Base-by-base conservation (phyloP, 1,140 invertebrate species). In the Armadillidium nasatum region DNA sequence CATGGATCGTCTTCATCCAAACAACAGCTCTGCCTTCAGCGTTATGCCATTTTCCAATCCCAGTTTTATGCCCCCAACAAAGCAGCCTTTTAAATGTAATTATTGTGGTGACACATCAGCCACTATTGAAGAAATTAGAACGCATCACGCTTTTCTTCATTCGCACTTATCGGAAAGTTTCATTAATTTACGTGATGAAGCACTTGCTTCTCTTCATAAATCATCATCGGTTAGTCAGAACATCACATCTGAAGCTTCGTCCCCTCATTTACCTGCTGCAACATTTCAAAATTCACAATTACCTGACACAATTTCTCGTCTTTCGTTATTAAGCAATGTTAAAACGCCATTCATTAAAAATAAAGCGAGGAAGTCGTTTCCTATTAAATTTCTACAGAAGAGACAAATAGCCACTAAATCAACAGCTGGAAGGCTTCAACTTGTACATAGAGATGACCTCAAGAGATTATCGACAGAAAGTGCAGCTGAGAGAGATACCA, bases 81-180 rank as follows among this genome's bases (percentile, higher is more conserved):
- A 78, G 23, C 77, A 78, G 21, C 74, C 77, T 54, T 76, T 73
- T 69, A 78, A 78, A 71, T 78, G 77, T 66, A 76, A 78, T 73
- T 78, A 78, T n/a, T 78, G 77, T 73, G 77, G 77, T 69, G 77
- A 78, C 73, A 74, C 75, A 10, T 73, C 74, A 43, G 77, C 75
- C 19, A 78, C 77, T 44, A 21, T 76, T 67, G 50, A 78, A 45
- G 77, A 78, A 73, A 78, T 78, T 73, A 44, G 72, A n/a, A 73
- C 70, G 7, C 77, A 78, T 23, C 77, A 78, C 75, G 67, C 77
- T 45, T 78, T 78, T 46, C 33, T 78, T 15, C 77, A 78, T 66
- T 78, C 77, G 7, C 77, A 78, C 66, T 60, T 78, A 3, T 66
- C 75, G 22, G 45, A 45, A n/a, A 78, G 66, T 54, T 73, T 78